Evolutionary conservation across 2,888 invertebrate species (phyloP).

Genomic region (Ophion obscuratus): DNA sequence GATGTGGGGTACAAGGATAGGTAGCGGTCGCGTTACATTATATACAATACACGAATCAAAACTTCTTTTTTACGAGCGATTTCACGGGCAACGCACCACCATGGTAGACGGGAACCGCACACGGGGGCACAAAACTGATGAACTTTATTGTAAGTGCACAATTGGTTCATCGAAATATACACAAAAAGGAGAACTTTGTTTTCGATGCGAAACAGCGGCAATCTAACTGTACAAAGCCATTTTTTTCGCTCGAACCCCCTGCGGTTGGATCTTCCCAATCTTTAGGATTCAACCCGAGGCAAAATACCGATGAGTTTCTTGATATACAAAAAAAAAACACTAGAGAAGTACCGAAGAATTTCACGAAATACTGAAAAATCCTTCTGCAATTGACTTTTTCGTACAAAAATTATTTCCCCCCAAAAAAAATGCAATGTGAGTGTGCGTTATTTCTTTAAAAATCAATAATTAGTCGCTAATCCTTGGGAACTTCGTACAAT

Average conservation of each 20-base stretch:
- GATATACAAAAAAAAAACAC: background rate
- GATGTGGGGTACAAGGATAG: constrained; percentile 46
- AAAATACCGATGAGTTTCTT: background rate
- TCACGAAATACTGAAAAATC: background rate
- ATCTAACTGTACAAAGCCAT: background rate
- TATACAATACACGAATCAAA: constrained; percentile 59
- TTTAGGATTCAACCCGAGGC: background rate
- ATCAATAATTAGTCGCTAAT: background rate
- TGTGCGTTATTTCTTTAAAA: background rate
- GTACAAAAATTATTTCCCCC: background rate
- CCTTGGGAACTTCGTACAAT: background rate
- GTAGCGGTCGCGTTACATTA: constrained; percentile 54
- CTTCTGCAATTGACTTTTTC: background rate
- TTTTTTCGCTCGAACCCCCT: background rate
- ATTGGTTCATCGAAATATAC: constrained; percentile 17
- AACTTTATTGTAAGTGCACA: constrained; percentile 14
- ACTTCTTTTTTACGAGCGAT: background rate
- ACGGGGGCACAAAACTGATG: background rate
- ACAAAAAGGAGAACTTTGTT: constrained; percentile 11
- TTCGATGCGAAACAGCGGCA: background rate
- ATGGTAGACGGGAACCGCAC: background rate
- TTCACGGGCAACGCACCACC: background rate
- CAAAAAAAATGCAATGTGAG: background rate
- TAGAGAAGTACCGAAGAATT: background rate
- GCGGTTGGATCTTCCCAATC: background rate